Evolutionary conservation across 2,113 vertebrate genomes (phyloP).

Genomic region (Sinocyclocheilus maitianheensis): DNA sequence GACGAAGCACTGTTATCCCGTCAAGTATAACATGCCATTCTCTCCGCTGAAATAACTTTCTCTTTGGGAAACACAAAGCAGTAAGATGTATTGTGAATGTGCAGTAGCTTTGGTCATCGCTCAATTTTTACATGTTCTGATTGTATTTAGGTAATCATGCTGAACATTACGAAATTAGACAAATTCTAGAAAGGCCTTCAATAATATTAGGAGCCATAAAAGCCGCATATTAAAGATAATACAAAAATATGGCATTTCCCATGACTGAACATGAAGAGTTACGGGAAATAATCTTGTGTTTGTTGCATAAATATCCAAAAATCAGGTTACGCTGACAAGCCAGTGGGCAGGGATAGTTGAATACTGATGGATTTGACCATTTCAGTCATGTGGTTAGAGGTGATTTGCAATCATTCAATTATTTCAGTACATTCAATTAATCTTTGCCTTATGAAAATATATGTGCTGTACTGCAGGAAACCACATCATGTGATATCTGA

Average conservation of each 20-base stretch:
- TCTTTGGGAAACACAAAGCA: neutral
- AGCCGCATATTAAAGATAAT: neutral
- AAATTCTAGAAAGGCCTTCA: neutral
- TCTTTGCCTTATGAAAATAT: neutral
- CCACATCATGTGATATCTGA: neutral
- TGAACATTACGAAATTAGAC: neutral
- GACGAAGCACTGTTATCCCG: neutral
- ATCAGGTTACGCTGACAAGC: conserved; percentile 1
- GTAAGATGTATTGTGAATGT: neutral
- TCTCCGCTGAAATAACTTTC: neutral
- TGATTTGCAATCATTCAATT: conserved; percentile 12
- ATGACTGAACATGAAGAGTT: neutral
- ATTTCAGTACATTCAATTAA: neutral
- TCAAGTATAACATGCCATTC: neutral
- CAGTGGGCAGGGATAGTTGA: neutral
- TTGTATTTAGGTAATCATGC: neutral
- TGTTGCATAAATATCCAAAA: conserved; percentile 27
- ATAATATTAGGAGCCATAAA: neutral
- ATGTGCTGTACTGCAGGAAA: neutral
- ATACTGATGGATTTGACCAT: conserved; percentile 21
- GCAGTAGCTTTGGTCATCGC: neutral
- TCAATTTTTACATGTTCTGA: neutral
- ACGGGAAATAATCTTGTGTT: neutral
- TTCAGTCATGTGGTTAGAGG: conserved; percentile 20
- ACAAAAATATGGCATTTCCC: neutral